phyloP scores from a whole-genome alignment of 2,888 invertebrate species.

The Drosophila neutralis region DNA sequence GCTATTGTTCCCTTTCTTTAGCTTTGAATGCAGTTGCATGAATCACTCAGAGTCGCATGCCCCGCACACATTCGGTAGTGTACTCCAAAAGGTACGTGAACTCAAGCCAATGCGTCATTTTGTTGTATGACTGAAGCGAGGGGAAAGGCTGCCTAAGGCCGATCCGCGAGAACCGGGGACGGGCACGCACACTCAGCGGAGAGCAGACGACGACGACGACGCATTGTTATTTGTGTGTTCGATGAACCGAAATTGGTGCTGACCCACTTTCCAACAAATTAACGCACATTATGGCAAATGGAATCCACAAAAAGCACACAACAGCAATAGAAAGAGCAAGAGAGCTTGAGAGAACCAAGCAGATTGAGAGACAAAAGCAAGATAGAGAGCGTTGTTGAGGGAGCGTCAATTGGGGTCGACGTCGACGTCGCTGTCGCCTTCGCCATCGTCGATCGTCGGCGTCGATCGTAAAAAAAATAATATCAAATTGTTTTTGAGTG shows the following conservation, averaged over 20 bases:
- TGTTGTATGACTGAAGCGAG: neutral
- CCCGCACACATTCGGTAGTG: constrained; percentile 34
- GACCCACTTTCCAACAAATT: constrained; percentile 74
- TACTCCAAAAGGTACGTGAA: constrained; percentile 39
- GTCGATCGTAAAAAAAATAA: constrained; percentile 53
- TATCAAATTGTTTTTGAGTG: constrained; percentile 28
- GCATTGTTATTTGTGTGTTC: constrained; percentile 74
- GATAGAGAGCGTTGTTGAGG: constrained; percentile 16
- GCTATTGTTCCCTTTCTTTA: neutral
- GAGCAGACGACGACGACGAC: constrained; percentile 5
- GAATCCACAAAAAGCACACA: constrained; percentile 62
- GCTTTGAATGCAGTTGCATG: constrained; percentile 29
- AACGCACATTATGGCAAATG: constrained; percentile 77
- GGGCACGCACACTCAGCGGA: constrained; percentile 4
- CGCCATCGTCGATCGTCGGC: constrained; percentile 38
- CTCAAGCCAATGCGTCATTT: constrained; percentile 46
- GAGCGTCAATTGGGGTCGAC: constrained; percentile 53
- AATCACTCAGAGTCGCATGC: constrained; percentile 42
- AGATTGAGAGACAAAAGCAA: constrained; percentile 8
- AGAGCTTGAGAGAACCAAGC: constrained; percentile 9
- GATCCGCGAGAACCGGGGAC: constrained; percentile 18
- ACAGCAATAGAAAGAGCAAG: constrained; percentile 55
- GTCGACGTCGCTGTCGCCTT: constrained; percentile 10
- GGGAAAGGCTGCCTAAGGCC: constrained; percentile 27
- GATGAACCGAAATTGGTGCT: constrained; percentile 76